phyloP scores from a whole-genome alignment of 2,113 vertebrate species.

The Neodon shergylaensis region DNA sequence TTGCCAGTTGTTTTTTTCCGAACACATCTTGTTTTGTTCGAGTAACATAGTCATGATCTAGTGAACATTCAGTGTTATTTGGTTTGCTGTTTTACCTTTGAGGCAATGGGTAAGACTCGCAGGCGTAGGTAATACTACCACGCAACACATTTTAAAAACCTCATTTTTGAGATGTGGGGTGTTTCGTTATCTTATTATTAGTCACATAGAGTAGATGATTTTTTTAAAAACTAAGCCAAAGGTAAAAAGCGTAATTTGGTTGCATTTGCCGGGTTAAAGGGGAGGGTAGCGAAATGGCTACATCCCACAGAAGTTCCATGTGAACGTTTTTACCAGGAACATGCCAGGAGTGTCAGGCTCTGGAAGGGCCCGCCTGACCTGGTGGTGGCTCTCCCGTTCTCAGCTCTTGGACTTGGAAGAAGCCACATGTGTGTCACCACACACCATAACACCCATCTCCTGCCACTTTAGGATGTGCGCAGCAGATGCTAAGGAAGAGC shows the following conservation, averaged over 20 bases:
- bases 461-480: neutral
- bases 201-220: neutral
- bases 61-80: neutral
- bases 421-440: neutral
- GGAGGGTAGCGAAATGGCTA: neutral
- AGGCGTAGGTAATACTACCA: neutral
- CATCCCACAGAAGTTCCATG: neutral
- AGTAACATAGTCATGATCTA: neutral
- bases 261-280: neutral
- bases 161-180: neutral
- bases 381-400: neutral
- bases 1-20: neutral
- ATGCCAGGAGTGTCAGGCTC: neutral
- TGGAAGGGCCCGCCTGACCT: neutral
- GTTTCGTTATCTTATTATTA: neutral
- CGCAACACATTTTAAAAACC: neutral
- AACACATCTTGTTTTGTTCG: constrained; percentile 15
- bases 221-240: neutral
- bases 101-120: neutral
- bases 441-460: neutral
- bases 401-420: neutral
- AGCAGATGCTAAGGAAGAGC: constrained; percentile 54
- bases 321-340: neutral
- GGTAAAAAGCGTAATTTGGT: neutral
- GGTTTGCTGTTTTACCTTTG: constrained; percentile 16